These are phyloP conservation scores for Phylloscopus collybita DNA, from an alignment of 2,797 vertebrate genomes.

Conservation along the genomic window DNA sequence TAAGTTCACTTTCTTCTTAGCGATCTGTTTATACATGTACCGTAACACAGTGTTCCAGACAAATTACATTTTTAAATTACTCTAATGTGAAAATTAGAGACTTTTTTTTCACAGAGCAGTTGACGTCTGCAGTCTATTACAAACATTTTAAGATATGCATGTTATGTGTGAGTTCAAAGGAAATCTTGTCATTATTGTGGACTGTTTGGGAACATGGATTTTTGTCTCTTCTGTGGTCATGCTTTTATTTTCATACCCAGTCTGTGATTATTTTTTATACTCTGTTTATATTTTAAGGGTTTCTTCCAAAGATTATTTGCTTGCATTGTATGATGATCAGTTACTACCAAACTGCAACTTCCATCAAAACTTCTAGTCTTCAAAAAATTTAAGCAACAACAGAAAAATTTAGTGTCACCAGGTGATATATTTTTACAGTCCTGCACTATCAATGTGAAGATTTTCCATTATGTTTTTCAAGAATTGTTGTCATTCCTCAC, in stretches of 20 bases:
- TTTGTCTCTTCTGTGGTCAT: neutral
- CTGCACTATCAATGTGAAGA: neutral
- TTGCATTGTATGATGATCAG: neutral
- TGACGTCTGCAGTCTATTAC: neutral
- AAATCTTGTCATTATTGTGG: neutral
- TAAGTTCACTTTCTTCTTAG: neutral
- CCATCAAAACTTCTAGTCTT: neutral
- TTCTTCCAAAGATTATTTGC: neutral
- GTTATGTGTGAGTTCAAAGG: neutral
- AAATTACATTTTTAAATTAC: neutral
- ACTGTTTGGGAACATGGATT: neutral
- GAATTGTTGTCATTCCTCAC: neutral
- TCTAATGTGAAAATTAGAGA: neutral
- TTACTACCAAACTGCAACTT: neutral
- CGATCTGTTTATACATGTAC: neutral
- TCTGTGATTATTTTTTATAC: neutral
- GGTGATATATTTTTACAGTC: neutral
- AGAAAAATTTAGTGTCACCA: neutral
- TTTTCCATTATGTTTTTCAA: neutral
- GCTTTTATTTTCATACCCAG: neutral
- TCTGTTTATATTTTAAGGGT: neutral
- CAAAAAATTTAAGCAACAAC: neutral
- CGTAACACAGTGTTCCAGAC: neutral
- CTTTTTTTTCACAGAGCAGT: neutral
- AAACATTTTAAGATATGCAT: neutral